Percentiles rank a stretch among this genome's conserved stretches.
These are phyloP conservation scores for Crocuta crocuta DNA, from an alignment of 2,113 vertebrate species.

Conservation along the genomic window DNA sequence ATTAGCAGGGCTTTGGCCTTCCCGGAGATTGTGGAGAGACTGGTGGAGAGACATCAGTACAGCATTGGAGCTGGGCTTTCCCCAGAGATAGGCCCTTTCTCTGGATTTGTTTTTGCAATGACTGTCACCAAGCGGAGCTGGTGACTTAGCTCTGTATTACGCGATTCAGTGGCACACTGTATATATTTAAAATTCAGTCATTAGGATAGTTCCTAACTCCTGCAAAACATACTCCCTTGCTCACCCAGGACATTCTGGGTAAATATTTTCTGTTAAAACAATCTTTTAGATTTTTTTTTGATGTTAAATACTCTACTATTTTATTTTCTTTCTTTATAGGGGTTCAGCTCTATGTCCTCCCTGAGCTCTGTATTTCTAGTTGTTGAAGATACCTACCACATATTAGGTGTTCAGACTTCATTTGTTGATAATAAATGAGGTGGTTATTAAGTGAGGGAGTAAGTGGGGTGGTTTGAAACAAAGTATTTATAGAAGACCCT, in stretches of 20 bases:
- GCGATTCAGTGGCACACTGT: background rate
- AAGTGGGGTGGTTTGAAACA: background rate
- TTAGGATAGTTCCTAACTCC: background rate
- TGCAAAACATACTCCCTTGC: background rate
- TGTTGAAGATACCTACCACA: background rate
- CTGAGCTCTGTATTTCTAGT: background rate
- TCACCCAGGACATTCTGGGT: background rate
- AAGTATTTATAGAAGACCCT: background rate
- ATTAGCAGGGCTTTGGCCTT: background rate
- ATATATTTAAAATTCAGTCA: background rate
- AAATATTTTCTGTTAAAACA: background rate
- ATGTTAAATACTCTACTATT: background rate
- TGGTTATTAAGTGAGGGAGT: background rate
- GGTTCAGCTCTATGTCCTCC: background rate
- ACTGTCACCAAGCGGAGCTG: background rate
- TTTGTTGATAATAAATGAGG: background rate
- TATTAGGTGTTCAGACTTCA: background rate
- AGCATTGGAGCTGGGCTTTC: background rate
- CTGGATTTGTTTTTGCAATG: background rate
- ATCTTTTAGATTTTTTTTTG: background rate
- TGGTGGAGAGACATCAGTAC: background rate
- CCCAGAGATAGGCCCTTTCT: background rate
- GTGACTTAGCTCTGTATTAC: background rate
- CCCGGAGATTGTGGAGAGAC: background rate
- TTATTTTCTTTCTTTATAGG: background rate